Percentiles rank a stretch among this genome's conserved stretches.
These are phyloP conservation scores for Alaudala cheleensis DNA, from an alignment of 2,113 vertebrate genomes.

Conservation along the genomic window DNA sequence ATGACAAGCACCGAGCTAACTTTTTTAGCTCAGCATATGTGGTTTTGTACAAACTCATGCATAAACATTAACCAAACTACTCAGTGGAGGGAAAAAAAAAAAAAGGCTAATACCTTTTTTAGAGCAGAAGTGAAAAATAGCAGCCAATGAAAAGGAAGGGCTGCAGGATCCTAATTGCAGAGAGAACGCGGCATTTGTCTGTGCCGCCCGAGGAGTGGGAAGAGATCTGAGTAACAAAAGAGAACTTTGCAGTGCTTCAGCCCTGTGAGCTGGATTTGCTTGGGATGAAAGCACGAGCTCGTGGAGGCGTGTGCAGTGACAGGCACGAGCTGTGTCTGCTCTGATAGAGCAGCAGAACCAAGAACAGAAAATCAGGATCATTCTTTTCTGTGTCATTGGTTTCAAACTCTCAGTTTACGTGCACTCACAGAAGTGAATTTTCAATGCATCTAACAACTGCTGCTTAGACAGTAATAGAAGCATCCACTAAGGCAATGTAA, in stretches of 20 bases:
- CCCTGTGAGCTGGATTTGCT: slow-evolving; percentile 8
- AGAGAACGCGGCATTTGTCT: background rate
- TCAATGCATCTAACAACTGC: background rate
- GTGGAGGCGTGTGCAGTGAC: slow-evolving; percentile 32
- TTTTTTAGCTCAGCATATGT: slow-evolving; percentile 50
- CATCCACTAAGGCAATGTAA: background rate
- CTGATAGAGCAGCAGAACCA: slow-evolving; percentile 10
- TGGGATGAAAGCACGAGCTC: background rate
- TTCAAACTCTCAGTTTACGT: background rate
- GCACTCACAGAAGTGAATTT: background rate
- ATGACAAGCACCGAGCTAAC: background rate
- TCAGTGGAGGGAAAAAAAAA: background rate
- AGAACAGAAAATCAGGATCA: background rate
- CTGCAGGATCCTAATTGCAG: background rate
- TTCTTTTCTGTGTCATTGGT: background rate
- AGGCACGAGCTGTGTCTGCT: slow-evolving; percentile 4
- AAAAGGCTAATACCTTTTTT: slow-evolving; percentile 11
- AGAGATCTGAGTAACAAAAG: slow-evolving; percentile 28
- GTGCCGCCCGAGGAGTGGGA: background rate
- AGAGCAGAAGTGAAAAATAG: slow-evolving; percentile 14
- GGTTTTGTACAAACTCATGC: slow-evolving; percentile 20
- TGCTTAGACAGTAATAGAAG: background rate
- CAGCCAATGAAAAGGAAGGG: background rate
- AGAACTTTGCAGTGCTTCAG: slow-evolving; percentile 49
- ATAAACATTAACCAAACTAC: slow-evolving; percentile 36